Evolutionary conservation across 2,888 invertebrate genomes (phyloP), one percentile per base, ranked within the genome.

Genomic region (Linnaemya vulpina): DNA sequence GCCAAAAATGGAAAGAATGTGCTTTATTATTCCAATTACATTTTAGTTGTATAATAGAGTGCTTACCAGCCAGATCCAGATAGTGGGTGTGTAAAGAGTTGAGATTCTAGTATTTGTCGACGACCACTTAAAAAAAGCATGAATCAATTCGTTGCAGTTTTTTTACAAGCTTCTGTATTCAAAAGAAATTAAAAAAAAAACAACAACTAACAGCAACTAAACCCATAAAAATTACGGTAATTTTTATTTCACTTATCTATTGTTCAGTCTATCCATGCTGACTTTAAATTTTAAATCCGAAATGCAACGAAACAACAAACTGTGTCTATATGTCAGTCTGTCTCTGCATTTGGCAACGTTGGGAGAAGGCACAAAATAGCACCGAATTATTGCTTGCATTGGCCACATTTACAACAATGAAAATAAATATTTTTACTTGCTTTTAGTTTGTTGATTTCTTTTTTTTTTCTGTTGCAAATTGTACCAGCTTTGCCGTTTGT

Each of bases 391-490:
- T 84, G 76, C 80, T 40, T 76, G 77, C 73, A 81, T n/a, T 77
- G 71, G 67, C 80, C 80, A 77, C 77, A 84, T 84, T 84, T 79
- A 62, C 80, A 76, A 80, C 84, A 80, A 73, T 76, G 65, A 76
- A 55, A 76, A 55, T 53, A 84, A 35, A 13, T 15, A 51, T 62
- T 76, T 73, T 35, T 30, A 20, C 13, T 58, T 71, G 38, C 53
- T 53, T n/a, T 51, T n/a, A n/a, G n/a, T n/a, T n/a, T 62, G n/a
- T 53, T 68, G 30, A 13, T 51, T 30, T 53, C 30, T 30, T 30
- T 30, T 30, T 3, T n/a, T 38, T 73, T 65, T 68, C 30, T 73
- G 38, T 46, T 76, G 40, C 11, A 49, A 49, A 65, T 75, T 65
- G 40, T 71, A 84, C 65, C 58, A 70, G 68, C 40, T 83, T 83